These are phyloP conservation scores for Morone chrysops DNA, from an alignment of 2,113 vertebrate species.

Conservation along the genomic window DNA sequence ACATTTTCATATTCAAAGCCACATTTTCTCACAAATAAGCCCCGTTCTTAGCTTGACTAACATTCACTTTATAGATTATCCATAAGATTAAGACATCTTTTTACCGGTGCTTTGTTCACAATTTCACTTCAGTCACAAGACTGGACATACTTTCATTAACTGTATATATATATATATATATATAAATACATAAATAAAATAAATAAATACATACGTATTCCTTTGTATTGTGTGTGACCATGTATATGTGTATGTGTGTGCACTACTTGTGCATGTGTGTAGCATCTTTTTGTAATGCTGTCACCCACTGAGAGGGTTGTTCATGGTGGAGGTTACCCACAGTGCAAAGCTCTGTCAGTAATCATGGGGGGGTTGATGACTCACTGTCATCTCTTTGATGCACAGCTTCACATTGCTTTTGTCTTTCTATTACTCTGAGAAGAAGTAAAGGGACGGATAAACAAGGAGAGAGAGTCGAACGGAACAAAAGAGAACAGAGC, in stretches of 20 bases:
- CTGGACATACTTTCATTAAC: background rate
- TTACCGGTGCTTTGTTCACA: background rate
- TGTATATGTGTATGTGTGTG: background rate
- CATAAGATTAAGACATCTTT: background rate
- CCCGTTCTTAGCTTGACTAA: background rate
- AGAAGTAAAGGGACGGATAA: conserved; percentile 17
- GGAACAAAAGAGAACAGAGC: background rate
- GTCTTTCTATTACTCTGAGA: conserved; percentile 14
- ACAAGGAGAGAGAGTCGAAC: background rate
- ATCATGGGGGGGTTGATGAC: conserved; percentile 64
- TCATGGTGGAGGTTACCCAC: conserved; percentile 58
- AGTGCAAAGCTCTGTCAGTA: conserved; percentile 55
- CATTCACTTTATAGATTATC: background rate
- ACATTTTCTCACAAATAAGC: background rate
- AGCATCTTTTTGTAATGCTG: conserved; percentile 15
- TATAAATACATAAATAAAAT: too few relatives aligned
- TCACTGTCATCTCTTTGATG: conserved; percentile 64
- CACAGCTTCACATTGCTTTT: conserved; percentile 36
- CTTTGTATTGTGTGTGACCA: background rate
- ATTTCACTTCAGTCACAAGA: background rate
- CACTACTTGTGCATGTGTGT: background rate
- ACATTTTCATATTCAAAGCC: background rate
- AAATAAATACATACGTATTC: background rate
- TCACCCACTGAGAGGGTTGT: conserved; percentile 52
- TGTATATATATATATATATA: too few relatives aligned